Base-by-base conservation (phyloP, 2,888 invertebrate species). In the Diaphora mendica region DNA sequence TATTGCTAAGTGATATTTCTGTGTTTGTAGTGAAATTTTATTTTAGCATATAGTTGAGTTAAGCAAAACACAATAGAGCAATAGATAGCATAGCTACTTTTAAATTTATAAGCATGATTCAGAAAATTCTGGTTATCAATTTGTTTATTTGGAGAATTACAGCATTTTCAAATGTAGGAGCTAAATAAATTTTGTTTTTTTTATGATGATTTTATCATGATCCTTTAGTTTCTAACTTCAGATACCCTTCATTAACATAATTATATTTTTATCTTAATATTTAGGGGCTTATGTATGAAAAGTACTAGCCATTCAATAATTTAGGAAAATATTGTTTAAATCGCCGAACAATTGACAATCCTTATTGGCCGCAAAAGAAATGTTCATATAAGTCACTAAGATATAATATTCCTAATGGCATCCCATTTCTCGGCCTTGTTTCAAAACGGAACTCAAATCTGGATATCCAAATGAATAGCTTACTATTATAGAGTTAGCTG, bases 391-490 rank as follows among this genome's bases (percentile, higher is more conserved):
- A 3, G 17, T 30, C 2, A 13, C 2, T 62, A 30, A 62, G 30
- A 62, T 33, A n/a, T n/a, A n/a, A 51, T 68, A 23, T n/a, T 62
- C 35, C 8, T 71, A 66, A 13, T 20, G 39, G 20, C 55, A 33
- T 68, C 33, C 51, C 4, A 64, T 55, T 68, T 64, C 68, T 75
- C 35, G 62, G 64, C 33, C 59, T 78, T 75, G 69, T 68, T 72
- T 23, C 30, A 30, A 73, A 76, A 71, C 44, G 70, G 65, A 71
- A 72, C 39, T 72, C n/a, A 15, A 62, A 79, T 80, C 69, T 78
- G 76, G 74, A 77, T 80, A 76, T 79, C 71, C 77, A 65, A 59
- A 79, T 80, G 84, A 84, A 83, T 79, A 77, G 74, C 51, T 68
- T 39, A 69, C 70, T 64, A 79, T 77, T 77, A 77, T 39, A 70